These are phyloP conservation scores for Sipha flava DNA, from an alignment of 1,140 invertebrate genomes.

Conservation along the genomic window DNA sequence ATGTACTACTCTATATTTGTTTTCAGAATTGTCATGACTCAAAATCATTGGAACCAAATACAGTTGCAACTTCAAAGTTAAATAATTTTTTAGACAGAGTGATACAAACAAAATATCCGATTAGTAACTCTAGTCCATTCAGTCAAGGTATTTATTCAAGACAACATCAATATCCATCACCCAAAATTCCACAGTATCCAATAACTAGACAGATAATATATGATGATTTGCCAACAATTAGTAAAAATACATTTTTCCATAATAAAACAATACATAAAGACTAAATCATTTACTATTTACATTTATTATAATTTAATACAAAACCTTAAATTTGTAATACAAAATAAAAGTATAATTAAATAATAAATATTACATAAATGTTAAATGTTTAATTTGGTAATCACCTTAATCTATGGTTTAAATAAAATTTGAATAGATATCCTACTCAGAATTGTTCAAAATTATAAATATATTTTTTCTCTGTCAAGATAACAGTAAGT, in stretches of 20 bases:
- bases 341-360: background rate
- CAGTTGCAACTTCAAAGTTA: constrained; percentile 82
- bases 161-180: constrained; percentile 7
- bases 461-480: too few relatives aligned
- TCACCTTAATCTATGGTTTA: too few relatives aligned
- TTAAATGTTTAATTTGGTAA: background rate
- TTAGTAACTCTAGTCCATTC: constrained; percentile 41
- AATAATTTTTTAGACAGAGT: constrained; percentile 92
- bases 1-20: background rate
- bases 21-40: constrained; percentile 64
- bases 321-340: background rate
- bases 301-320: background rate
- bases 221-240: constrained; percentile 18
- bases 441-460: too few relatives aligned
- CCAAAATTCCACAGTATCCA: constrained; percentile 7
- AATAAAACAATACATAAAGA: constrained; percentile 25
- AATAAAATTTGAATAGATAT: background rate
- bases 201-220: constrained; percentile 17
- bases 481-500: too few relatives aligned
- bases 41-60: constrained; percentile 80
- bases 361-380: background rate
- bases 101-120: constrained; percentile 59
- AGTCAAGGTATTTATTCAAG: constrained; percentile 18
- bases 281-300: background rate
- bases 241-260: constrained; percentile 27